phyloP scores from a whole-genome alignment of 2,113 vertebrate species.

The Tamias sibiricus region DNA sequence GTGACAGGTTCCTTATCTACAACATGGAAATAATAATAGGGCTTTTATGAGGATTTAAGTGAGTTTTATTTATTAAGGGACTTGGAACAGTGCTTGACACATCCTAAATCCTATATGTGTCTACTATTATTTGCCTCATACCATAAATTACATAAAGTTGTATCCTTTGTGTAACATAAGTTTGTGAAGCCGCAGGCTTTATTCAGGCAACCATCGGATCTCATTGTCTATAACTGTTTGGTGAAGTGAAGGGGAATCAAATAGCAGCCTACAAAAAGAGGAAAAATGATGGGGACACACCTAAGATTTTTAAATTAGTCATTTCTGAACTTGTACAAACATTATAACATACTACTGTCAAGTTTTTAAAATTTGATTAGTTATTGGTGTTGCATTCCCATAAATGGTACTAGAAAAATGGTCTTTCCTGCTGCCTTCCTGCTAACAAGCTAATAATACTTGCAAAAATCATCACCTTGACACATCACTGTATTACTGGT shows the following conservation, averaged over 20 bases:
- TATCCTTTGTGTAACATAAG: background rate
- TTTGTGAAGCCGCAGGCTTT: background rate
- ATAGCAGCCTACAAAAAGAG: background rate
- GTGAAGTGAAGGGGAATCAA: background rate
- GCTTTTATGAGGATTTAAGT: background rate
- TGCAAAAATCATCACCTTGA: background rate
- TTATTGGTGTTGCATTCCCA: background rate
- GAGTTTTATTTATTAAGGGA: background rate
- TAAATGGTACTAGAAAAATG: background rate
- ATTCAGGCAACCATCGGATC: background rate
- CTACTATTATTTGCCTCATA: background rate
- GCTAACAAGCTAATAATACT: background rate
- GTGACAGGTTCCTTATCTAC: background rate
- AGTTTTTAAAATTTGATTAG: background rate
- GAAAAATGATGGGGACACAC: background rate
- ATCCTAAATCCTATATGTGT: background rate
- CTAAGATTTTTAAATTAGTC: background rate
- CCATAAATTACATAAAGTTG: background rate
- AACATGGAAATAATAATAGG: background rate
- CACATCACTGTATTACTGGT: background rate
- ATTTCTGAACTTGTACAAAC: background rate
- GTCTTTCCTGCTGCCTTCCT: background rate
- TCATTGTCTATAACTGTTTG: background rate
- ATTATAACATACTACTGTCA: background rate
- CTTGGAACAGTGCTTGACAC: background rate